Evolutionary conservation across 1,140 invertebrate species (phyloP).

Genomic region (honey bee (Apis mellifera)): Amel_HAv3.1 CM009938.2:2675001-2675500

Average conservation of each 20-base stretch:
- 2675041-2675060: background rate
- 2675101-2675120: conserved; percentile 1
- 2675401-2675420: background rate
- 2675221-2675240: conserved; percentile 12
- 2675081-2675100: background rate
- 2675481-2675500: background rate
- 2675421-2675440: background rate
- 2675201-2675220: conserved; percentile 59
- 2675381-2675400: background rate
- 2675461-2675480: background rate
- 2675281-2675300: background rate
- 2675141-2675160: conserved; percentile 70
- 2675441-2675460: background rate
- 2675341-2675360: conserved; percentile 71
- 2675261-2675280: background rate
- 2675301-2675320: conserved; percentile 23
- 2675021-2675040: background rate
- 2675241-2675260: background rate
- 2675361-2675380: conserved; percentile 14
- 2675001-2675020: background rate
- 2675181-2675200: conserved; percentile 76
- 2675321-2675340: conserved; percentile 73
- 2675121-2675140: conserved; percentile 50
- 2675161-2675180: conserved; percentile 78
- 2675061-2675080: background rate